phyloP scores from a whole-genome alignment of 2,113 vertebrate genomes.

The Lampris incognitus region DNA sequence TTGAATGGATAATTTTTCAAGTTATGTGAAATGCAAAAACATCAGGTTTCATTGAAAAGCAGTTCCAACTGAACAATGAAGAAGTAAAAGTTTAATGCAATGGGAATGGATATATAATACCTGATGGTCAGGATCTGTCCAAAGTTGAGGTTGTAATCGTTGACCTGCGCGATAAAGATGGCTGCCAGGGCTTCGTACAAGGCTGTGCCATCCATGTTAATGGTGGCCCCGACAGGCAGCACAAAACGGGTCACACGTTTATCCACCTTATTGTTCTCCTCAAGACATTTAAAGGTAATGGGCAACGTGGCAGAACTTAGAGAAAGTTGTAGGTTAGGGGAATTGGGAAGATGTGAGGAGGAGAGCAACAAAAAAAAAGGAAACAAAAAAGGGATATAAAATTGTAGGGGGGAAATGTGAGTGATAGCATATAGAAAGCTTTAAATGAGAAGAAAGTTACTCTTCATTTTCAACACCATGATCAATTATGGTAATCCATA shows the following conservation, averaged over 20 bases:
- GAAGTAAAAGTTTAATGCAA: too few species aligned
- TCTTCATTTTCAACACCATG: not conserved
- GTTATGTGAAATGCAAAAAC: too few species aligned
- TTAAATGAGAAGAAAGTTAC: not conserved
- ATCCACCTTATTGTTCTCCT: conserved; percentile 94
- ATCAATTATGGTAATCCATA: not conserved
- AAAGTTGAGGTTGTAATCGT: conserved; percentile 93
- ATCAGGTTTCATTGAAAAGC: too few species aligned
- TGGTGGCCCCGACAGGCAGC: conserved; percentile 94
- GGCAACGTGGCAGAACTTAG: conserved; percentile 93
- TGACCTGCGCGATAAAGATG: conserved; percentile 97
- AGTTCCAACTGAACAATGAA: too few species aligned
- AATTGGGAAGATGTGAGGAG: not conserved
- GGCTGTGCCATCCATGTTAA: conserved; percentile 97
- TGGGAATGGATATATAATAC: conserved; percentile 70
- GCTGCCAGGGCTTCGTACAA: conserved; percentile 96
- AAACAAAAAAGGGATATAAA: not conserved
- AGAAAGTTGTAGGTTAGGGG: not conserved
- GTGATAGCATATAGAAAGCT: not conserved
- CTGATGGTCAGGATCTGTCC: conserved; percentile 98
- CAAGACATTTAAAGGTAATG: conserved; percentile 95
- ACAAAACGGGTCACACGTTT: conserved; percentile 96
- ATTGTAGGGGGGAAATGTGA: not conserved
- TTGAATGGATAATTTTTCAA: too few species aligned
- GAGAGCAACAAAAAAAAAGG: not conserved